Evolutionary conservation across 2,888 invertebrate species (phyloP), one percentile per base, ranked within the genome.

Genomic region (Eueremaeus valkanovi): DNA sequence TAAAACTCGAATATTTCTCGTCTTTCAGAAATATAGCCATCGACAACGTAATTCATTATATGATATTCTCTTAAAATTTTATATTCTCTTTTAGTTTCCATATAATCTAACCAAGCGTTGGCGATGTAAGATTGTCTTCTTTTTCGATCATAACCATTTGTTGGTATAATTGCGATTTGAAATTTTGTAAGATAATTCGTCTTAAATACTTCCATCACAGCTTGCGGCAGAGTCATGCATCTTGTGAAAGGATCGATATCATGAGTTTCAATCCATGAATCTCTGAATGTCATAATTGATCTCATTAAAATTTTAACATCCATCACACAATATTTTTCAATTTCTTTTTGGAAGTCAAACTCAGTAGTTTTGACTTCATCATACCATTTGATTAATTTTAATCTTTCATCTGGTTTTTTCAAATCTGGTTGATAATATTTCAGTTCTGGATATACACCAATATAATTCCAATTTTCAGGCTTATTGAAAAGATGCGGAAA

Each of bases 301-400:
- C 45, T 42, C 21, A 45, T 18, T 36, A 77, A 61, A 49, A 78
- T 74, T 9, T 45, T 16, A 11, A 80, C 79, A 72, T 80, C 79
- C 5, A 42, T 74, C 11, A 36, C 27, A 74, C 80, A 80, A 63
- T 79, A 80, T 18, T 75, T 73, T 5, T 33, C 29, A 11, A 80
- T 68, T 66, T 80, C 79, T n/a, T 76, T 49, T 45, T 74, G 33
- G 66, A 80, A 78, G 73, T 80, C 72, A 66, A 80, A 80, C 13
- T 61, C 55, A 24, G 75, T 36, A 29, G 63, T 31, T 45, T 76
- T 68, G 24, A 75, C 29, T 24, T 76, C 31, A 6, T 76, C 21
- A 70, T 77, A 74, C 61, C 77, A 75, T 5, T 49, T 0, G 1
- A 33, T 18, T 16, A 75, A 72, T 18, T 72, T 51, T 24, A 3